Base-by-base conservation (phyloP, 2,113 vertebrate genomes). In the Strix uralensis region DNA sequence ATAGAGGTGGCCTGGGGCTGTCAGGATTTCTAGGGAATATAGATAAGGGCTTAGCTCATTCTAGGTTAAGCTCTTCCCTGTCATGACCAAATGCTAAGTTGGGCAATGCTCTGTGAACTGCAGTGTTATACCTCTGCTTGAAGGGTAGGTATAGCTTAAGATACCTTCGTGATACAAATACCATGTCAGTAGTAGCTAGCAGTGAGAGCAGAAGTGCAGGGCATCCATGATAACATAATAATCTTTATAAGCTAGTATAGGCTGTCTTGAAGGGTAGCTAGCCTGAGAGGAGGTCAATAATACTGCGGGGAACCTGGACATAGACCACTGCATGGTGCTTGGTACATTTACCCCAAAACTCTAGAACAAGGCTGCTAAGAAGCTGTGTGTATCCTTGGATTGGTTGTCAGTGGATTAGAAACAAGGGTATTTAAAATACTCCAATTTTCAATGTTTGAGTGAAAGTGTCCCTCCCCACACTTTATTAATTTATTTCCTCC, bases 311-410 rank as follows among this genome's bases (percentile, higher is more conserved):
- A 82, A 36, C 32, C 22, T 77, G 58, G 46, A 19, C 7, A 6
- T 3, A 38, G 69, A 17, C 9, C 29, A 14, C 1, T 0, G 3
- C 1, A 0, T 15, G 25, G 13, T 46, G 34, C 52, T 75, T 2
- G 0, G 38, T 36, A 32, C 18, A 7, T 5, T 18, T 44, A n/a
- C 21, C 38, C 19, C 54, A 32, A 15, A 81, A 75, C 16, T 78
- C 44, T 30, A 32, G 19, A 42, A 9, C 7, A 17, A 59, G 26
- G 32, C 40, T 75, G 16, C 52, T 72, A 29, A 63, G 27, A 11
- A 47, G 46, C 25, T 42, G 3, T 18, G 4, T 66, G 7, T 32
- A 27, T 62, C 62, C 54, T 44, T 67, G 62, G 46, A 2, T 77
- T 57, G 8, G 20, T 42, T 69, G 30, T 47, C 70, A 72, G 69